Evolutionary conservation across 2,797 vertebrate species (phyloP), one percentile per base, ranked within the genome.

Genomic region (Gila robusta): DNA sequence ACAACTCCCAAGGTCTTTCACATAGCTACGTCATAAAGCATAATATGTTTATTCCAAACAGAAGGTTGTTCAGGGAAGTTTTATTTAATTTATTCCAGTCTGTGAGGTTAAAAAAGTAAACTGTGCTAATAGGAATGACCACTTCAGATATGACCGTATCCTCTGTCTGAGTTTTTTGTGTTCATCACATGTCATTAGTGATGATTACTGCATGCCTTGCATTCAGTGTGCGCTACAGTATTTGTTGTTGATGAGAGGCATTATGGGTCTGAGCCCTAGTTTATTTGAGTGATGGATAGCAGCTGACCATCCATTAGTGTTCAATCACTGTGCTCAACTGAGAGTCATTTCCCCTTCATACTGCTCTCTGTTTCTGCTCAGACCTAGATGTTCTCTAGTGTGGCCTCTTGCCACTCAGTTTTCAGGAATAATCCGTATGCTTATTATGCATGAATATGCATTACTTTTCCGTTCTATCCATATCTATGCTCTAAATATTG

Each of bases 241-340:
- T 83, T 37, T 82, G 44, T 76, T 82, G 62, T 82, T 87, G 62
- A 19, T 77, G 32, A 39, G 56, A 84, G 66, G n/a, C 10, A 47
- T 78, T 54, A 72, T 81, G 41, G 21, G 56, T 62, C 79, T 86
- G 80, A 83, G 49, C 71, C 71, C 26, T 35, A 23, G 39, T 71
- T 82, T 88, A 83, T 84, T 74, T 73, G 47, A 88, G 28, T 86
- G 87, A 84, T 67, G 26, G 66, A 83, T 64, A 39, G 83, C 85
- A 32, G 54, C 64, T 67, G 69, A 84, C 62, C 67, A 69, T 77
- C 62, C 64, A 69, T 82, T 84, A 85, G 44, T 32, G 66, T 83
- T 77, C 39, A 77, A 69, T 82, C 23, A 14, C 54, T 62, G 28
- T 82, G 72, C 49, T 59, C 9, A 26, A 26, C 82, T 66, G 54